phyloP scores from a whole-genome alignment of 2,888 invertebrate species.

The Euproctis similis region DNA sequence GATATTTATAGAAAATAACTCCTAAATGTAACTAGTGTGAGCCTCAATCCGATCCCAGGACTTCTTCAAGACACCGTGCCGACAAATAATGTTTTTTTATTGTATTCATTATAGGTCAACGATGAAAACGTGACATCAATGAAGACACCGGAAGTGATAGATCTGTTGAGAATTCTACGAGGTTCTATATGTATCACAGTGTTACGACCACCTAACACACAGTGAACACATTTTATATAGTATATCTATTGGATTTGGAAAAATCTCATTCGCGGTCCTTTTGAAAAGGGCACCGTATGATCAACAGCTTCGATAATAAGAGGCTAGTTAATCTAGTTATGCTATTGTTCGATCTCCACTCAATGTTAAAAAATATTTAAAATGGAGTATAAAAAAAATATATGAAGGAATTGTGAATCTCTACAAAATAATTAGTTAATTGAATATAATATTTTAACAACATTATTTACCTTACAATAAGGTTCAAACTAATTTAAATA shows the following conservation, averaged over 20 bases:
- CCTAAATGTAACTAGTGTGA: no score
- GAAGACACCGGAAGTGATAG: conserved; percentile 87
- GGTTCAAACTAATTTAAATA: conserved; percentile 7
- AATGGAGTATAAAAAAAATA: conserved; percentile 3
- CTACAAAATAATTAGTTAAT: conserved; percentile 8
- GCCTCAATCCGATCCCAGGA: no score
- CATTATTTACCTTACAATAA: conserved; percentile 9
- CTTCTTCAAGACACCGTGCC: no score
- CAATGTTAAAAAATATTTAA: conserved; percentile 2
- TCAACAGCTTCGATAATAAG: conserved; percentile 7
- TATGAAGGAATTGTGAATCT: conserved; percentile 12
- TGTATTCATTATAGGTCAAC: conserved; percentile 58
- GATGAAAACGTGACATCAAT: conserved; percentile 88
- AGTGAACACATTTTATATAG: conserved; percentile 25
- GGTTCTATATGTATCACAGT: conserved; percentile 89
- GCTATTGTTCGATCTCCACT: no score
- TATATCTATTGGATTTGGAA: conserved; percentile 8
- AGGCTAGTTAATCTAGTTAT: conserved; percentile 4
- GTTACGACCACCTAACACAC: conserved; percentile 65
- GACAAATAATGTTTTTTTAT: no score
- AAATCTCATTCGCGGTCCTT: conserved; percentile 10
- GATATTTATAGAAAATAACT: no score
- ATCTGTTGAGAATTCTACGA: conserved; percentile 85
- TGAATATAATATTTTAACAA: conserved; percentile 10
- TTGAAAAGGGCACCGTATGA: conserved; percentile 9